Base-by-base conservation (phyloP, 2,797 vertebrate species). In the Rhincodon typus region DNA sequence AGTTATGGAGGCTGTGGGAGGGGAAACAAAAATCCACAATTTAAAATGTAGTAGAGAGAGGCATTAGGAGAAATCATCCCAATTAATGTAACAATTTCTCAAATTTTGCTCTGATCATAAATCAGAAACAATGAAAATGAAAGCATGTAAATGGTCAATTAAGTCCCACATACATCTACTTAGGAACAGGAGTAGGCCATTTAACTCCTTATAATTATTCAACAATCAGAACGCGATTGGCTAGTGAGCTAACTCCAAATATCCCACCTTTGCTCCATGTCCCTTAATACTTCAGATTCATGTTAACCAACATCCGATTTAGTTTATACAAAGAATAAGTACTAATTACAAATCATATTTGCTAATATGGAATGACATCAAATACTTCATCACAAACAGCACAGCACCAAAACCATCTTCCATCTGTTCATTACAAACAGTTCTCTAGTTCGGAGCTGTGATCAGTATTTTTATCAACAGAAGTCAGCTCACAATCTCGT, bases 1-100 rank as follows among this genome's bases (percentile, higher is more conserved):
- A 95, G 98, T 98, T 98, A 96, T 0, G 96, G 94, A 34, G 96
- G 95, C 94, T 95, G 70, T 46, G 21, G 30, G 7, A 77, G 57
- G 57, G 57, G 57, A 13, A 79, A 79, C 3, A n/a, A 21, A 69
- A 69, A 69, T 94, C 0, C 4, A 21, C 88, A 4, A 95, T 1
- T 57, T 42, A 7, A 69, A 72, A 62, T 42, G 30, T 53, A 95
- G 19, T 30, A 46, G 94, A 38, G 74, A 27, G 25, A 3, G 23
- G 72, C 1, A 27, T 1, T 19, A 25, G 21, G 38, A 42, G 46
- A 13, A 95, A 74, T 79, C 27, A 38, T 21, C 1, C 13, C 46
- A 79, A 38, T 50, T 79, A 95, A 95, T 25, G 23, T 66, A 95
- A 50, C 27, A 46, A 19, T 91, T 34, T 66, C 53, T 91, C 50